Conservation (phyloP, 2,888 invertebrate species). For the Heteropelma amictum region DNA sequence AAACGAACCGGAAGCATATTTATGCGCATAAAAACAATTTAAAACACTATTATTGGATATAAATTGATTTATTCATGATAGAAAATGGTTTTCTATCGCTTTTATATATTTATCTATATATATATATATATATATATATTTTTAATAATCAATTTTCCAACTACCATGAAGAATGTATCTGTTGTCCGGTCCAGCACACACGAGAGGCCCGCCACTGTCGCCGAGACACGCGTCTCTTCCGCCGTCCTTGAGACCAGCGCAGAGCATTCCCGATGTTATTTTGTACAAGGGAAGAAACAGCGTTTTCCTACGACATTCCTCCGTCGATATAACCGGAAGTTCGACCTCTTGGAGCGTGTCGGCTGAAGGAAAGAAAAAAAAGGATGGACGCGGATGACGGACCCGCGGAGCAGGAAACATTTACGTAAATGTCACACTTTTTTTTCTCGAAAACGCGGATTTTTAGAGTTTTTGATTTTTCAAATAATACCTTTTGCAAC, state of each 20-base stretch:
- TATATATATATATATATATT: too few relatives aligned
- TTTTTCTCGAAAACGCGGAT: too few relatives aligned
- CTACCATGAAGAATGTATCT: conserved; percentile 72
- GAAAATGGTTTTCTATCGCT: not conserved
- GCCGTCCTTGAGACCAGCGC: conserved; percentile 88
- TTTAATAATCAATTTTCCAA: not conserved
- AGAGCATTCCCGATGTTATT: conserved; percentile 90
- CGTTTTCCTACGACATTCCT: conserved; percentile 87
- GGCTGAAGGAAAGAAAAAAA: conserved; percentile 78
- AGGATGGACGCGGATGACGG: not conserved
- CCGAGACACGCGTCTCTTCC: conserved; percentile 90
- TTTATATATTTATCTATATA: too few relatives aligned
- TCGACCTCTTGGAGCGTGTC: conserved; percentile 91
- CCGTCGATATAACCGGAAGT: conserved; percentile 87
- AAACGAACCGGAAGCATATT: too few relatives aligned
- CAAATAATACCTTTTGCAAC: too few relatives aligned
- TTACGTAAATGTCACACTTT: too few relatives aligned
- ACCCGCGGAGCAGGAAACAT: not conserved
- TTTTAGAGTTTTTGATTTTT: too few relatives aligned
- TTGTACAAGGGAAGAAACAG: conserved; percentile 86
- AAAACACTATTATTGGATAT: too few relatives aligned
- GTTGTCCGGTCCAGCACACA: conserved; percentile 83
- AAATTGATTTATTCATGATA: too few relatives aligned
- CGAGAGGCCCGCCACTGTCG: conserved; percentile 89
- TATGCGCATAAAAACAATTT: too few relatives aligned